Percentiles rank a stretch among this genome's conserved stretches.
Conservation (phyloP, 2,888 invertebrate species). For the Dicranocentrus wangi region DNA sequence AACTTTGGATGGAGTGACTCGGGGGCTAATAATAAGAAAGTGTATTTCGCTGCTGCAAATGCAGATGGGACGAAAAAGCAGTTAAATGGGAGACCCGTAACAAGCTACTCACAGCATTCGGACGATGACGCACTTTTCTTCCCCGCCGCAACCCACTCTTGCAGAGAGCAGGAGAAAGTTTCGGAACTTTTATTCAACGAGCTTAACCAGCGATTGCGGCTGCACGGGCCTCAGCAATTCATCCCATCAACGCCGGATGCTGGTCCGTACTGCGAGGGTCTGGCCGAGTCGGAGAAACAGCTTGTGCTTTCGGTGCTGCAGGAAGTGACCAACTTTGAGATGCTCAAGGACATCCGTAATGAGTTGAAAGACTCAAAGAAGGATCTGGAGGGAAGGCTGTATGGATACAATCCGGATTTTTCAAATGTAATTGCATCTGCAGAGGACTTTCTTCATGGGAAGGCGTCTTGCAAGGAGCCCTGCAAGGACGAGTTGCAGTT, state of each 20-base stretch:
- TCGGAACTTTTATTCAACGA: conserved; percentile 42
- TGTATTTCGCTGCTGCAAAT: too few species aligned
- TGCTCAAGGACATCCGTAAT: conserved; percentile 52
- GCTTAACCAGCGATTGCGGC: conserved; percentile 46
- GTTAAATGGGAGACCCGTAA: conserved; percentile 20
- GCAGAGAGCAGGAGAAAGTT: conserved; percentile 33
- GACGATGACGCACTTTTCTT: neutral
- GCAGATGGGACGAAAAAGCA: too few species aligned
- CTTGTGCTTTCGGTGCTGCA: conserved; percentile 36
- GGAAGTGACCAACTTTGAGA: conserved; percentile 50
- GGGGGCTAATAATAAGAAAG: too few species aligned
- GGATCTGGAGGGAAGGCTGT: conserved; percentile 50
- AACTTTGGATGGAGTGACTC: neutral
- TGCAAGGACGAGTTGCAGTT: conserved; percentile 47
- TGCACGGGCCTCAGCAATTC: conserved; percentile 43
- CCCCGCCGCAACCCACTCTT: neutral
- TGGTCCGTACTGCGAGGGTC: conserved; percentile 33
- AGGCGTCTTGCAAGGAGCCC: conserved; percentile 47
- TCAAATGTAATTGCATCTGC: conserved; percentile 47
- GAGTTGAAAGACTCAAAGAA: conserved; percentile 53
- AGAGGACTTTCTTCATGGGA: conserved; percentile 55
- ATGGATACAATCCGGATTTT: conserved; percentile 54
- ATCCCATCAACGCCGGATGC: conserved; percentile 28
- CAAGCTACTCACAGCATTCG: neutral
- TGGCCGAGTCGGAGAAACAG: conserved; percentile 42